Conservation (phyloP, 2,113 vertebrate species). For the Grus americana region DNA sequence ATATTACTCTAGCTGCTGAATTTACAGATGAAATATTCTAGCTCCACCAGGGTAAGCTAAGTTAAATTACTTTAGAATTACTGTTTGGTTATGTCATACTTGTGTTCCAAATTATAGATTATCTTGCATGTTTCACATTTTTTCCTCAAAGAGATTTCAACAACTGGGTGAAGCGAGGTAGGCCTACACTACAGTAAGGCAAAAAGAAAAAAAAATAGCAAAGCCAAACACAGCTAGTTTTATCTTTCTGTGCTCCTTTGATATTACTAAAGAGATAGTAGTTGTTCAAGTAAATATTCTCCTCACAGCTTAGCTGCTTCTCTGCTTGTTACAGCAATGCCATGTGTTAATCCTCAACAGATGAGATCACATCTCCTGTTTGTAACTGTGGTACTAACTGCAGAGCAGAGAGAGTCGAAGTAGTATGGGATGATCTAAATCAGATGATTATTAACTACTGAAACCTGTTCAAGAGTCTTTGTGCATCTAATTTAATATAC, state of each 20-base stretch:
- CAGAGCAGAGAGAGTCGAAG: neutral
- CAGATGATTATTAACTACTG: neutral
- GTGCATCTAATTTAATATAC: neutral
- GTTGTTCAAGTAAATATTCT: neutral
- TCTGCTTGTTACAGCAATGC: neutral
- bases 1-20: neutral
- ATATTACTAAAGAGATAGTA: neutral
- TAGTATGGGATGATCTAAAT: neutral
- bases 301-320: neutral
- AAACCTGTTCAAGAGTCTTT: neutral
- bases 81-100: neutral
- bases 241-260: neutral
- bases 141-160: neutral
- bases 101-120: neutral
- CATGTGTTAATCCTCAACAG: neutral
- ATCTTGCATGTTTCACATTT: neutral
- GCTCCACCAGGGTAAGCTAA: neutral
- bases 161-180: neutral
- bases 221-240: neutral
- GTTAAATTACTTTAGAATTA: neutral
- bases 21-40: neutral
- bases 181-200: neutral
- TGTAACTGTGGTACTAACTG: neutral
- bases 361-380: neutral
- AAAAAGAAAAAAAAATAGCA: neutral